Evolutionary conservation across 53 echinoderm and acorn worm genomes (phyloP).

Genomic region (Temnopleurus reevesii): DNA sequence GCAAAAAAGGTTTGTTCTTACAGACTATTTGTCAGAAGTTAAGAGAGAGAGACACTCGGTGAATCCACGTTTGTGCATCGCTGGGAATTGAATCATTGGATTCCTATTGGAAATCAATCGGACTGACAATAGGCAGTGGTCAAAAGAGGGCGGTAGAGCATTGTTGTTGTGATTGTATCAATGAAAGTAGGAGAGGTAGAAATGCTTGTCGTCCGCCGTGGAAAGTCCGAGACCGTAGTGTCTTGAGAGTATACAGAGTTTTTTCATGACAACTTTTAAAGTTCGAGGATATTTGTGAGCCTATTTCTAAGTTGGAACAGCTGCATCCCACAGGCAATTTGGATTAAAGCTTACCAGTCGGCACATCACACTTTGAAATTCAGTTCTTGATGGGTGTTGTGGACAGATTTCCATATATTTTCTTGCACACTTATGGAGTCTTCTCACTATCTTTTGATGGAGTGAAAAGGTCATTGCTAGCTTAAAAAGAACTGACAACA

Average conservation of each 20-base stretch:
- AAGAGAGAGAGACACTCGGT: too few species aligned
- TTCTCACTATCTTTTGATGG: too few species aligned
- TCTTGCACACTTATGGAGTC: too few species aligned
- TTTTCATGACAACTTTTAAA: background rate
- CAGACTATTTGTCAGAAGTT: too few species aligned
- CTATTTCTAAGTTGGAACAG: background rate
- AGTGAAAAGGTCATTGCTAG: too few species aligned
- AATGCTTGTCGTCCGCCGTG: background rate
- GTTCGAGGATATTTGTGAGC: background rate
- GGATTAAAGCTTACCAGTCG: too few species aligned
- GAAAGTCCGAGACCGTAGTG: background rate
- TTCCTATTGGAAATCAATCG: conserved; percentile 48
- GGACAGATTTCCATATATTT: background rate
- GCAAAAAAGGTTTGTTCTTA: too few species aligned
- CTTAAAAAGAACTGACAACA: background rate
- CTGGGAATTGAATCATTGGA: background rate
- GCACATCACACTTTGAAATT: background rate
- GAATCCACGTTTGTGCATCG: too few species aligned
- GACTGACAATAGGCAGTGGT: background rate
- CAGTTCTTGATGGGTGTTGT: background rate
- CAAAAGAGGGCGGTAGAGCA: conserved; percentile 28
- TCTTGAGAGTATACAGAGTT: background rate
- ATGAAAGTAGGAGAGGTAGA: background rate
- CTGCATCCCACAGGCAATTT: background rate
- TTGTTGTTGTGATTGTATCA: conserved; percentile 17